These are phyloP conservation scores for Hypsibius dujardini DNA, from an alignment of 1,140 invertebrate species.

Conservation along the genomic window DNA sequence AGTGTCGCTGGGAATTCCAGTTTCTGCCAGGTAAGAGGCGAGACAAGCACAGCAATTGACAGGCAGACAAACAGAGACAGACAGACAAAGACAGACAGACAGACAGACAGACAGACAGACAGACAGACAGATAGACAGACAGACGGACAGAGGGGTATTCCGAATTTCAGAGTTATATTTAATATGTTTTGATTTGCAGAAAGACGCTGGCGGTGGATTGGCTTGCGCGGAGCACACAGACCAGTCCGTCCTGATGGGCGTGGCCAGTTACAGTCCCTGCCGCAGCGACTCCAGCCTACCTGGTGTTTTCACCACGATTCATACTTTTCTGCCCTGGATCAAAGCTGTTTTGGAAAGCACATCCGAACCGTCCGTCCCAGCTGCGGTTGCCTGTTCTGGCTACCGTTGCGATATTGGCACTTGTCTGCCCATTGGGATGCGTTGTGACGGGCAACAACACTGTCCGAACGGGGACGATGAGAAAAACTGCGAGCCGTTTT, in stretches of 20 bases:
- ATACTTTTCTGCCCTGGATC: conserved; percentile 11
- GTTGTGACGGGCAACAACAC: conserved; percentile 1
- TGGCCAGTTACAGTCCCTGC: conserved; percentile 16
- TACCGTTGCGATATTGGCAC: conserved; percentile 20
- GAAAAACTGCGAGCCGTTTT: background rate
- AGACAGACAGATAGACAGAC: too few species aligned
- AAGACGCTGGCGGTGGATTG: conserved; percentile 14
- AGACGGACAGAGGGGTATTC: background rate
- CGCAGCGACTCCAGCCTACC: background rate
- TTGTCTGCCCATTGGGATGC: conserved; percentile 2
- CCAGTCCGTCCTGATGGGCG: conserved; percentile 15
- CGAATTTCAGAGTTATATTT: conserved; percentile 1
- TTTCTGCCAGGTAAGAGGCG: conserved; percentile 8
- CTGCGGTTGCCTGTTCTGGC: background rate
- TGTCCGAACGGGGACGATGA: conserved; percentile 12
- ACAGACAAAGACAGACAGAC: too few species aligned
- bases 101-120: too few species aligned
- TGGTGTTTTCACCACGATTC: conserved; percentile 2
- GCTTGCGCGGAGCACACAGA: conserved; percentile 15
- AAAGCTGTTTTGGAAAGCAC: background rate
- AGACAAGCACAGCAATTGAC: background rate
- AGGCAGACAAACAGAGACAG: too few species aligned
- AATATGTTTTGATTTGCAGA: conserved; percentile 1
- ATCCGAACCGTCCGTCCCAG: background rate
- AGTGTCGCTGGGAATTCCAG: conserved; percentile 12